These are phyloP conservation scores for Tetragnatha versicolor DNA, from an alignment of 1,140 invertebrate genomes.

Conservation along the genomic window DNA sequence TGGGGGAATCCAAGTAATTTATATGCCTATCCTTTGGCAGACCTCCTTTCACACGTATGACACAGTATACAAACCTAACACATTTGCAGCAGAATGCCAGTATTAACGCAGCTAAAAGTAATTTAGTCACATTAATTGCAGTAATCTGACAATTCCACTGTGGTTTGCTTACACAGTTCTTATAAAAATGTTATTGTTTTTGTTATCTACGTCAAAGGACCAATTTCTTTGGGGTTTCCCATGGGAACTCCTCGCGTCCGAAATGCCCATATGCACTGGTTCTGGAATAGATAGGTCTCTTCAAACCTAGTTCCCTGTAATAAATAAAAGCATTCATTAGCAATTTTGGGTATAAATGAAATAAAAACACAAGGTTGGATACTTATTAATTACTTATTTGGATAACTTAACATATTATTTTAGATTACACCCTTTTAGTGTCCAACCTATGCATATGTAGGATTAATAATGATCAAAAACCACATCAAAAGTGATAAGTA, in stretches of 20 bases:
- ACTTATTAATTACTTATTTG: too few species aligned
- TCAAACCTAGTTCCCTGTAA: conserved; percentile 87
- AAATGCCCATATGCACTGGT: conserved; percentile 99
- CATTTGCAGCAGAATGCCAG: conserved; percentile 64
- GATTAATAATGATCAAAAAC: too few species aligned
- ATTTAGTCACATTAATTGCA: background rate
- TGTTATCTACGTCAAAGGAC: conserved; percentile 34
- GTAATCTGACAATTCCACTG: conserved; percentile 25
- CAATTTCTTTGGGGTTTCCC: conserved; percentile 93
- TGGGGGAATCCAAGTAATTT: too few species aligned
- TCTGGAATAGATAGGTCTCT: conserved; percentile 95
- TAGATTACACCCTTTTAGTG: too few species aligned
- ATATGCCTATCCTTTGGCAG: too few species aligned
- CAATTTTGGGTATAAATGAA: too few species aligned
- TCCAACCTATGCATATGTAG: too few species aligned
- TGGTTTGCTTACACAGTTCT: conserved; percentile 31
- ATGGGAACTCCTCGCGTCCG: conserved; percentile 93
- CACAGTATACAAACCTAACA: conserved; percentile 57
- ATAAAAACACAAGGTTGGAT: too few species aligned
- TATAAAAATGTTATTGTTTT: background rate
- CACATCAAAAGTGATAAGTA: too few species aligned
- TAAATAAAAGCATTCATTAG: conserved; percentile 56
- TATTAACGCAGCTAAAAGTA: background rate
- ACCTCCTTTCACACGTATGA: too few species aligned
- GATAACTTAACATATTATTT: too few species aligned